Conservation (phyloP, 2,113 vertebrate genomes). For the Motacilla tschutschensis region DNA sequence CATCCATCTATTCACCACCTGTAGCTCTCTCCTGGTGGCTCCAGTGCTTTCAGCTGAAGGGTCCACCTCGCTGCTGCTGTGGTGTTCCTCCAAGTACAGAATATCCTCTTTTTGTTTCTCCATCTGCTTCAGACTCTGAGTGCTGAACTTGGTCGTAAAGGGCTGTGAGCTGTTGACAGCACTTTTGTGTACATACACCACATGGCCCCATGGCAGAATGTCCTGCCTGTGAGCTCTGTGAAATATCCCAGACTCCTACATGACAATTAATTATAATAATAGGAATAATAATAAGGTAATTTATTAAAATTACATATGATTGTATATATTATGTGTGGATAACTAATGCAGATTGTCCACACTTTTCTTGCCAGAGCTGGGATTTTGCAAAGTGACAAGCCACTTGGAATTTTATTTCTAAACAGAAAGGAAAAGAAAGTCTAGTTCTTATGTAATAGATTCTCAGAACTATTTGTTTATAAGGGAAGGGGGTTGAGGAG, state of each 20-base stretch:
- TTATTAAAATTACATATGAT: background rate
- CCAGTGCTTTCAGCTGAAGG: background rate
- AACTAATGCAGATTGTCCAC: background rate
- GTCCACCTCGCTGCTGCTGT: accelerated
- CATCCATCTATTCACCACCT: background rate
- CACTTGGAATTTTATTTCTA: background rate
- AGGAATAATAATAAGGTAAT: background rate
- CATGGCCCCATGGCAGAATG: background rate
- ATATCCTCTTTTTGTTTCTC: background rate
- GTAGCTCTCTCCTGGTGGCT: background rate
- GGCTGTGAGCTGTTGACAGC: background rate
- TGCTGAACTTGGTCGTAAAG: background rate
- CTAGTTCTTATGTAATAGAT: background rate
- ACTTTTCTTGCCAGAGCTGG: background rate
- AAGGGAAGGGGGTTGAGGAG: background rate
- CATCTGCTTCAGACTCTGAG: background rate
- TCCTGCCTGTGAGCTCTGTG: background rate
- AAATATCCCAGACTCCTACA: background rate
- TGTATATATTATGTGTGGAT: background rate
- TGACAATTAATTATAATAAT: background rate
- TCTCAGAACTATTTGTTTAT: background rate
- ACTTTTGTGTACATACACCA: background rate
- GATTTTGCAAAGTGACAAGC: background rate
- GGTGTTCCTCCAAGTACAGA: background rate
- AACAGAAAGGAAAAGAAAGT: background rate